Evolutionary conservation across 2,113 vertebrate species (phyloP), one percentile per base, ranked within the genome.

Genomic region (Probosciger aterrimus): DNA sequence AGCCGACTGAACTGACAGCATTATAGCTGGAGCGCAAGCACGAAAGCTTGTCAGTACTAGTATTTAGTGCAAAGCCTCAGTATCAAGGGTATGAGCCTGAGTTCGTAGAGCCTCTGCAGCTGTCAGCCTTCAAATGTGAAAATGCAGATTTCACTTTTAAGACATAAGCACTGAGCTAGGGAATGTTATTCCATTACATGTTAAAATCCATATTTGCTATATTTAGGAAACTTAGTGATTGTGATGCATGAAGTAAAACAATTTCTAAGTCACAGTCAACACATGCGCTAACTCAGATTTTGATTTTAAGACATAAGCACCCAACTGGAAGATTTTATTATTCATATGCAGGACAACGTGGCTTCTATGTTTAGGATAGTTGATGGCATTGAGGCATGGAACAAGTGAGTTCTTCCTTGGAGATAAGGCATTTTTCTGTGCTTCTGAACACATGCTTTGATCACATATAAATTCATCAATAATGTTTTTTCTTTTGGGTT

Each of bases 51-150:
- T 96, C 96, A 80, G 83, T 19, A 77, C 37, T 6, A 43, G 77
- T 53, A 87, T 73, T 96, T 96, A 96, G 62, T 46, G 49, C 84
- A 96, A 94, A 96, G 96, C 77, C 70, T 93, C 86, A 12, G 53
- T 17, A 82, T 69, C 83, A 50, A 79, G 91, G 74, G 27, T 85
- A 35, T 50, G 74, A 91, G 77, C 37, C 37, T 78, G 75, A 87
- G 49, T 73, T 96, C 88, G 80, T 82, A 73, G 65, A 93, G 77
- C 86, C 75, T 82, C 49, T 89, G 93, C 93, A 95, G 93, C 91
- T 95, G 95, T 93, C 96, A 95, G 8, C 77, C 44, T 89, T 89
- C 86, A 91, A 91, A 89, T 3, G 2, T 63, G 59, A 89, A 96
- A 94, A 94, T 73, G 77, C 59, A 95, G 88, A 93, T 92, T 91